Conservation (phyloP, 64 coral and sea anemone species). For the Montipora efflorescens region DNA sequence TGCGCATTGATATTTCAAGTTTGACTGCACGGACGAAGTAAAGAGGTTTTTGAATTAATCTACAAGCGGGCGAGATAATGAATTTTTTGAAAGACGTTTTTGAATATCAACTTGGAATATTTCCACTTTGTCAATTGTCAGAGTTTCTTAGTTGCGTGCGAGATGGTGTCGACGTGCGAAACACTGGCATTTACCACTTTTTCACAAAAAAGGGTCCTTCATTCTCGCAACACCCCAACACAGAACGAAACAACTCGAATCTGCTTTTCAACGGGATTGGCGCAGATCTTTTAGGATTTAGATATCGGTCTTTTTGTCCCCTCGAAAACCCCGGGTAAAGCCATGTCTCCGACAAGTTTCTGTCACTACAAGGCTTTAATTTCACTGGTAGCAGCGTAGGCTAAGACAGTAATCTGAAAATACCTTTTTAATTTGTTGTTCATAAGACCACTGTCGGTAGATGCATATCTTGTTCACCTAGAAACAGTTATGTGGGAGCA, state of each 20-base stretch:
- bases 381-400: not conserved
- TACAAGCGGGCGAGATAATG: too few species aligned
- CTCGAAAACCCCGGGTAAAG: not conserved
- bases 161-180: not conserved
- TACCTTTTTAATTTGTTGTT: not conserved
- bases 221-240: not conserved
- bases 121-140: not conserved
- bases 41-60: too few species aligned
- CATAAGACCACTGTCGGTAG: not conserved
- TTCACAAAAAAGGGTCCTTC: not conserved
- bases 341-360: not conserved
- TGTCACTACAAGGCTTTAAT: not conserved
- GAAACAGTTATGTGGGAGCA: not conserved
- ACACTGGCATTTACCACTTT: not conserved
- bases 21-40: too few species aligned
- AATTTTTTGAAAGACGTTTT: too few species aligned
- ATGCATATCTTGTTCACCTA: not conserved
- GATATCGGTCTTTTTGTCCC: not conserved
- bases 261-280: not conserved
- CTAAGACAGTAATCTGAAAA: constrained; percentile 4
- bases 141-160: not conserved
- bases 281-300: not conserved
- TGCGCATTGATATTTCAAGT: too few species aligned
- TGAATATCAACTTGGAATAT: not conserved
- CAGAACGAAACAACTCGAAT: not conserved